Base-by-base conservation (phyloP, 1,140 invertebrate species). In the Drosophila rufa region DNA sequence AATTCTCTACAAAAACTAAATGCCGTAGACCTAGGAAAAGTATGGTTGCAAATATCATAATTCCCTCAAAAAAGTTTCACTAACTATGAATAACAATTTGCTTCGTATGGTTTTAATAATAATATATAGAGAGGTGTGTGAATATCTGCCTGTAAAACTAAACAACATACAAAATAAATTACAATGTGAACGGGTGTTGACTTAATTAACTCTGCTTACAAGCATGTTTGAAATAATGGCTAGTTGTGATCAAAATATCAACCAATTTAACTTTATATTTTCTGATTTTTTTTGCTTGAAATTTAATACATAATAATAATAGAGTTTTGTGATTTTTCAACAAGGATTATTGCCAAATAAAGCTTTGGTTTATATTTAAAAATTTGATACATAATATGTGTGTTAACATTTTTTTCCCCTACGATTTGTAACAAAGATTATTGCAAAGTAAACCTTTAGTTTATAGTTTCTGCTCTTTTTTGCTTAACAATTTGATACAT, bases 111-210 rank as follows among this genome's bases (percentile, higher is more conserved):
- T 66, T 25, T 25, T 25, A 25, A 47, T 59, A 55, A 6, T 53
- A 38, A 53, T 38, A 55, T 50, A 8, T 48, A 38, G 19, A 55
- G 6, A 38, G 51, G 36, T 55, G 53, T 22, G 14, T 68, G 25
- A 40, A 59, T 69, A 55, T 73, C 45, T 42, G 66, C 40, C 30
- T 69, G 38, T 78, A 77, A 76, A 78, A 69, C 53, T 77, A 76
- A 77, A 77, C 64, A 77, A 77, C 74, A 77, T 79, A 79, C 67
- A 79, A 78, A 78, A 78, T 79, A 78, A 78, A 79, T 79, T 79
- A 79, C 75, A 79, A 70, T 57, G 70, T 79, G 65, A 78, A 62
- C 75, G 38, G 58, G 22, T 70, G 27, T 73, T 71, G 57, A 73
- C 70, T 73, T 79, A 75, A 50, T 64, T 65, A 50, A 43, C 22